Conservation (phyloP, 2,888 invertebrate genomes). For the Andrena haemorrhoa region DNA sequence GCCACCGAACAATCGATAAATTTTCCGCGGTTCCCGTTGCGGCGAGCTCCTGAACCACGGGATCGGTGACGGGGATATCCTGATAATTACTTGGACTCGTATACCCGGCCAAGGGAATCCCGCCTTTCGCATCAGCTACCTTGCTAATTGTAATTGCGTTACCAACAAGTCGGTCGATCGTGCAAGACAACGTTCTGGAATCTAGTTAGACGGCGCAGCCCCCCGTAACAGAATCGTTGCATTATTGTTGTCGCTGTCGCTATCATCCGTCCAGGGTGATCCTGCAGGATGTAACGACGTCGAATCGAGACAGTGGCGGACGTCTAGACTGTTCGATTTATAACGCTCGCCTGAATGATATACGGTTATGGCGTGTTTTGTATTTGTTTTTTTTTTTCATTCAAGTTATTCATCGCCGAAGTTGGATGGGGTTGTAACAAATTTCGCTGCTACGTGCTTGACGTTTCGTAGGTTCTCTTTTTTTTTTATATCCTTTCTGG, state of each 20-base stretch:
- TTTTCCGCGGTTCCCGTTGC: conserved; percentile 41
- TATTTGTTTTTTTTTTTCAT: not conserved
- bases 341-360: conserved; percentile 9
- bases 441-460: conserved; percentile 15
- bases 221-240: not conserved
- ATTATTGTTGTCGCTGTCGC: not conserved
- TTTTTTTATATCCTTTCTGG: conserved; percentile 18
- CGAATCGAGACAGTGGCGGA: not conserved
- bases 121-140: conserved; percentile 15
- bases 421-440: conserved; percentile 22
- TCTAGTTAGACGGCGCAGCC: conserved; percentile 3
- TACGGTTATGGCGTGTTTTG: conserved; percentile 24
- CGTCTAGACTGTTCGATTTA: conserved; percentile 27
- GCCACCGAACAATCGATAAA: conserved; percentile 42
- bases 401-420: conserved; percentile 24
- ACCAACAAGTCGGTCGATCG: conserved; percentile 22
- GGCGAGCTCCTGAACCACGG: conserved; percentile 18
- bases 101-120: not conserved
- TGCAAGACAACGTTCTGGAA: not conserved
- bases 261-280: not conserved
- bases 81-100: conserved; percentile 37
- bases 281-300: not conserved
- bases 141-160: conserved; percentile 47
- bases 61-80: conserved; percentile 22
- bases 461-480: conserved; percentile 5